Base-by-base conservation (phyloP, 2,888 invertebrate species). In the Electrophaes corylata region DNA sequence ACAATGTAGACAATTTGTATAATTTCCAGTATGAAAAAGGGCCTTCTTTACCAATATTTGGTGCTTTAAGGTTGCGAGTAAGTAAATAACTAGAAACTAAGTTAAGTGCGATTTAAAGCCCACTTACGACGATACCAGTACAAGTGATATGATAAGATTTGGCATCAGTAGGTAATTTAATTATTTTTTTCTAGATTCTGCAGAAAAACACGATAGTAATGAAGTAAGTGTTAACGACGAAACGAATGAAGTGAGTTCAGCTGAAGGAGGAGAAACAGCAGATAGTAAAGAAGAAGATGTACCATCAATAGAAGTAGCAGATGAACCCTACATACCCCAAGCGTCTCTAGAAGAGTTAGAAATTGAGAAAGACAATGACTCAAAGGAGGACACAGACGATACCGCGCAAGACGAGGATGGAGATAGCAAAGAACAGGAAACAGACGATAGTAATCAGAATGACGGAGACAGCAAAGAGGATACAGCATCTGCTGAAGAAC, bases 161-260 rank as follows among this genome's bases (percentile, higher is more conserved):
- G 1, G 10, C 1, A 29, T 10, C 8, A n/a, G n/a, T n/a, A n/a
- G n/a, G n/a, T n/a, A 10, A 29, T 10, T 10, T 29, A 10, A 3
- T 5, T 20, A 31, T 19, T 23, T 57, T 31, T 65, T 84, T 79
- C 41, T 82, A 91, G 91, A 89, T 81, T 87, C 90, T 78, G 79
- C 79, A 70, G 91, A 88, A 82, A 91, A 91, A 83, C 86, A 85
- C 84, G 89, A 89, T 71, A 91, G 91, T 82, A 86, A 84, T 85
- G 93, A 92, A 86, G 81, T 84, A 73, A 87, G 84, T 74, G 78
- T 89, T 72, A 85, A 85, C 70, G 83, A 86, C 75, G 85, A 87
- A 75, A 84, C 88, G 79, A 87, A 83, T 78, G 87, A 89, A 79
- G 80, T 72, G 60, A 81, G 76, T 76, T 88, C 89, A 73, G 78